Base-by-base conservation (phyloP, 2,113 vertebrate genomes). In the Halichoeres trimaculatus region DNA sequence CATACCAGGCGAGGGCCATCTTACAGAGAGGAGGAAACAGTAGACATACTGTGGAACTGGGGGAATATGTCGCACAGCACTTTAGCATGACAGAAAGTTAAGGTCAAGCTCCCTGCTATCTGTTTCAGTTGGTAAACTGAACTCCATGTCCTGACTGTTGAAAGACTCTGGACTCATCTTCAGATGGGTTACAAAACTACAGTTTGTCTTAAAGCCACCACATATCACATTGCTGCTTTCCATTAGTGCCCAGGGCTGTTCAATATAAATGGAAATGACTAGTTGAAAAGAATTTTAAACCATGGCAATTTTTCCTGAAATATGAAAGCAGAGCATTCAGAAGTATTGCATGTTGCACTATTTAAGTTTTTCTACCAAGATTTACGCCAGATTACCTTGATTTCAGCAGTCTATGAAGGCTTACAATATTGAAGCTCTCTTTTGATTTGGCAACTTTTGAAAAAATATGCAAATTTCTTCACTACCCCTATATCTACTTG, bases 1-100 rank as follows among this genome's bases (percentile, higher is more conserved):
- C 76, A 85, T 77, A 80, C 76, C 72, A 80, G 20, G 60, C 30
- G 1, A 66, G 51, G 35, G 76, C 64, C 80, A 80, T 75, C 61
- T 75, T 74, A 48, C 47, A 70, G 53, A 65, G 76, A 62, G 36
- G 14, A 72, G 65, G 78, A 79, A 84, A 84, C 76, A 67, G 61
- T 45, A 86, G 68, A 82, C 66, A 65, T 40, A 50, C 51, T 51
- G 72, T 54, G 55, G 59, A 63, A 56, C 17, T 9, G 14, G 40
- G 55, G 61, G 54, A 52, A 65, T 35, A 64, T 70, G 67, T 53
- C 17, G 14, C 4, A 40, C 41, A 16, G 85, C 55, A 22, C 69
- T 60, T 50, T 41, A 53, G 51, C 22, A 56, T 77, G 41, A 62
- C 48, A 60, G 52, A 30, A 14, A 26, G 36, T 2, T 72, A 66